phyloP scores from a whole-genome alignment of 1,140 invertebrate species.

The Chelonus insularis region DNA sequence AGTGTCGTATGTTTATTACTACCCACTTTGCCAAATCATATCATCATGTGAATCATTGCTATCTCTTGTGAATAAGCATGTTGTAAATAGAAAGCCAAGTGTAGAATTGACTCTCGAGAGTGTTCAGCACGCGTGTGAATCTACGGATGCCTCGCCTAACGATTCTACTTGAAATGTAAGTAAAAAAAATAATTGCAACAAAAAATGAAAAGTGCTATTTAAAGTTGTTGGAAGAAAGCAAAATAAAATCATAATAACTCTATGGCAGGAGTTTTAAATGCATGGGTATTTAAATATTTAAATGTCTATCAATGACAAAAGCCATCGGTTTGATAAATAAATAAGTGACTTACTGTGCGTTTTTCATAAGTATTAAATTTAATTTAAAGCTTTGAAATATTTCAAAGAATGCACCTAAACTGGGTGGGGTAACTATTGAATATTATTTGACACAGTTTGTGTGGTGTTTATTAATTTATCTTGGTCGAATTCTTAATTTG shows the following conservation, averaged over 20 bases:
- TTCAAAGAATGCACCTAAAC: not conserved
- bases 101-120: not conserved
- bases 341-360: no score
- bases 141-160: slow-evolving; percentile 24
- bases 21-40: not conserved
- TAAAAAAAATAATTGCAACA: slow-evolving; percentile 10
- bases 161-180: slow-evolving; percentile 24
- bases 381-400: not conserved
- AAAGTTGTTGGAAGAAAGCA: no score
- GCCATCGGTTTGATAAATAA: no score
- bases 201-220: not conserved
- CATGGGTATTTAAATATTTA: not conserved
- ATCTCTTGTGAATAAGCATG: slow-evolving; percentile 12
- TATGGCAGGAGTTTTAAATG: no score
- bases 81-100: slow-evolving; percentile 24
- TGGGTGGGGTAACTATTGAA: not conserved
- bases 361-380: no score
- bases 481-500: slow-evolving; percentile 1
- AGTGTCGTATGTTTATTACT: slow-evolving; percentile 6
- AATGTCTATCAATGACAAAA: no score
- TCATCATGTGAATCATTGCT: slow-evolving; percentile 13
- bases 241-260: no score
- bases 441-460: slow-evolving; percentile 15
- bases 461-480: slow-evolving; percentile 4
- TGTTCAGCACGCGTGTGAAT: slow-evolving; percentile 26